Evolutionary conservation across 2,888 invertebrate species (phyloP).

Genomic region (Zygogramma bicolorata): DNA sequence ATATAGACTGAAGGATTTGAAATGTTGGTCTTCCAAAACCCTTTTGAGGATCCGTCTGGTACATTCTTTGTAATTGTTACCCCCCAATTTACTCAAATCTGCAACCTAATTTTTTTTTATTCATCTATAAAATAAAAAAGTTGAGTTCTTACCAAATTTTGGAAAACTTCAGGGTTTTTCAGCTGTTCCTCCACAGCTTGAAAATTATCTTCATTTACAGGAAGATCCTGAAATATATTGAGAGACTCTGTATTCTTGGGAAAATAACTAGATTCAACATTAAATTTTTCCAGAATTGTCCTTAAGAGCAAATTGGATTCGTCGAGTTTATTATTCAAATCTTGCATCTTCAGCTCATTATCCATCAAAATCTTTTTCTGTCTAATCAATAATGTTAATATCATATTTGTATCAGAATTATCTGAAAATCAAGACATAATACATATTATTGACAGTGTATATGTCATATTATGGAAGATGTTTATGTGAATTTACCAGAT

Average conservation of each 20-base stretch:
- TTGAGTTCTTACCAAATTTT: background rate
- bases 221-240: background rate
- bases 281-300: background rate
- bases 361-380: background rate
- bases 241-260: background rate
- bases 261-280: background rate
- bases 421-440: background rate
- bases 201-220: background rate
- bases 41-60: constrained; percentile 9
- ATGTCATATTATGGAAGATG: background rate
- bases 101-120: background rate
- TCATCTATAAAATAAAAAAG: background rate
- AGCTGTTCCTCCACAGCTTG: background rate
- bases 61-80: background rate
- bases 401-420: background rate
- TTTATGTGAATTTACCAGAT: background rate
- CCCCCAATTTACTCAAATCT: background rate
- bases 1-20: constrained; percentile 6
- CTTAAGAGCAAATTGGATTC: background rate
- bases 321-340: background rate
- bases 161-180: background rate
- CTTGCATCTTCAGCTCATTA: background rate
- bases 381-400: background rate
- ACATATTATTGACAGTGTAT: background rate
- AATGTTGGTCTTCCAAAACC: constrained; percentile 3